phyloP scores from a whole-genome alignment of 2,888 invertebrate genomes.

The Xylota sylvarum region DNA sequence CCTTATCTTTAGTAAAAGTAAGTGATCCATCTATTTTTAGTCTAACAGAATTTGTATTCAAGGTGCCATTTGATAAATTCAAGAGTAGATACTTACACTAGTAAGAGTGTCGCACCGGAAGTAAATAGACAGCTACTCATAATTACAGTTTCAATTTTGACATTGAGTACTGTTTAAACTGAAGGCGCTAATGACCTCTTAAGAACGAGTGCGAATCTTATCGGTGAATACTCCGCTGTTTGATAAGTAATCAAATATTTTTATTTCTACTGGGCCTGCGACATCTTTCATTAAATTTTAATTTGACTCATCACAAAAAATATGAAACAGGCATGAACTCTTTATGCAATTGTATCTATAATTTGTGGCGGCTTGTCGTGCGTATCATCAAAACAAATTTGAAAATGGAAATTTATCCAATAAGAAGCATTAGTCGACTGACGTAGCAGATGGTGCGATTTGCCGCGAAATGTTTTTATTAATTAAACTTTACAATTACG shows the following conservation, averaged over 20 bases:
- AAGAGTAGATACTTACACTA: background rate
- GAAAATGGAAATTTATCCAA: no score
- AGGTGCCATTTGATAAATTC: background rate
- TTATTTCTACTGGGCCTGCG: background rate
- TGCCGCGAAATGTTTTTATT: no score
- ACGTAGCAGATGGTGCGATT: no score
- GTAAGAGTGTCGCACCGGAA: background rate
- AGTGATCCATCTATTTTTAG: background rate
- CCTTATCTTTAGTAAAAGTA: background rate
- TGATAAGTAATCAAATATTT: constrained; percentile 15
- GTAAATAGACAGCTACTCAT: background rate
- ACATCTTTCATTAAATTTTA: constrained; percentile 20
- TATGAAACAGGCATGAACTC: background rate
- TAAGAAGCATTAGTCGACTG: no score
- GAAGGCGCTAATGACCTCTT: constrained; percentile 12
- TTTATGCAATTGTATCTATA: background rate
- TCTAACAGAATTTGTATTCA: background rate
- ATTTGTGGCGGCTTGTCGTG: background rate
- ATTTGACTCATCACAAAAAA: constrained; percentile 9
- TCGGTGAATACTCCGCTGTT: background rate
- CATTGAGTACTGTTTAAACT: background rate
- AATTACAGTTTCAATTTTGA: constrained; percentile 11
- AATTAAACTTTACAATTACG: no score
- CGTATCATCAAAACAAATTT: background rate
- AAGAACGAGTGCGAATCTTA: background rate